These are phyloP conservation scores for Phocides pigmalion DNA, from an alignment of 1,140 invertebrate species.

Conservation along the genomic window DNA sequence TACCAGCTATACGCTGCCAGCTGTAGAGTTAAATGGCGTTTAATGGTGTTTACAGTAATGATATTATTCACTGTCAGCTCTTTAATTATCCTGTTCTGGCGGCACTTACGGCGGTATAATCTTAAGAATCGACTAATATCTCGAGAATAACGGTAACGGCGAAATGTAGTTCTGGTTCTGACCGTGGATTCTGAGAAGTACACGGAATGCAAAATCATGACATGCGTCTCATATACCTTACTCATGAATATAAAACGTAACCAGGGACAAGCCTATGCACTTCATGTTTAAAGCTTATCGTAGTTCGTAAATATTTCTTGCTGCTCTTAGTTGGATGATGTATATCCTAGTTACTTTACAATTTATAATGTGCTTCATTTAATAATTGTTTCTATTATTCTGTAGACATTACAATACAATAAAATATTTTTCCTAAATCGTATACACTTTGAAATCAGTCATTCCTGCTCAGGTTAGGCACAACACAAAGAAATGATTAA, in stretches of 20 bases:
- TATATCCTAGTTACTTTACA: too few species aligned
- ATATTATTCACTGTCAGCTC: conserved; percentile 24
- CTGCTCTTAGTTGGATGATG: not conserved
- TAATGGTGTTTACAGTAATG: conserved; percentile 12
- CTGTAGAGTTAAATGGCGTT: conserved; percentile 12
- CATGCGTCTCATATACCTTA: conserved; percentile 47
- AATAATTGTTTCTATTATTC: too few species aligned
- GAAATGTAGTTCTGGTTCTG: conserved; percentile 41
- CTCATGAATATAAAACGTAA: conserved; percentile 63
- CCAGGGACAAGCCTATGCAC: conserved; percentile 25
- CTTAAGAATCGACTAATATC: conserved; percentile 28
- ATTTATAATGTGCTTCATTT: too few species aligned
- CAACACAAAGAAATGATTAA: too few species aligned
- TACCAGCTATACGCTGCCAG: not conserved
- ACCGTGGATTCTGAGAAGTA: conserved; percentile 57
- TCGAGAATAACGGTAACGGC: conserved; percentile 42
- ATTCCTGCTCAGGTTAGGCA: too few species aligned
- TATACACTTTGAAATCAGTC: too few species aligned
- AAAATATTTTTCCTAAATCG: too few species aligned
- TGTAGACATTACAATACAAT: too few species aligned
- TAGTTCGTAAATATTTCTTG: not conserved
- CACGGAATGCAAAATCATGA: conserved; percentile 67
- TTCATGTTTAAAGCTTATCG: conserved; percentile 24
- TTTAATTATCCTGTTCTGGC: conserved; percentile 25
- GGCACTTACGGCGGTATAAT: conserved; percentile 16